These are phyloP conservation scores for Triops cancriformis DNA, from an alignment of 1,140 invertebrate species.

Conservation along the genomic window DNA sequence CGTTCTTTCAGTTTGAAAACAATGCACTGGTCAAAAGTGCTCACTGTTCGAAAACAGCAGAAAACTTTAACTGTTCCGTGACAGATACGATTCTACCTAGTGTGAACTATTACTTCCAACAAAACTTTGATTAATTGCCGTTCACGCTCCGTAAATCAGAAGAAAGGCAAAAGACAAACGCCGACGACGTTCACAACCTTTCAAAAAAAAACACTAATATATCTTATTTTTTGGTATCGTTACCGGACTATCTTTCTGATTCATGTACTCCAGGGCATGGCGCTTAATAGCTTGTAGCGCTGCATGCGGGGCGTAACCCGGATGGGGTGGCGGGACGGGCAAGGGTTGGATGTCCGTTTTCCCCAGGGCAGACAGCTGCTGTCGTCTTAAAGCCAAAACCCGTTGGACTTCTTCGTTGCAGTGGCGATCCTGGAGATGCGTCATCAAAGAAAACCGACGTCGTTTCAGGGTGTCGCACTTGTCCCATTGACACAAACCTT, in stretches of 20 bases:
- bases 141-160: too few species aligned
- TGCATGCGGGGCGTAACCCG: conserved; percentile 62
- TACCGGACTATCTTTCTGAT: conserved; percentile 80
- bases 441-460: conserved; percentile 82
- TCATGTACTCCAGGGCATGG: conserved; percentile 81
- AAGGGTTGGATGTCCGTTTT: conserved; percentile 41
- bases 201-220: conserved; percentile 15
- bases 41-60: too few species aligned
- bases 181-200: too few species aligned
- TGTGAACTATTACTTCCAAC: too few species aligned
- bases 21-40: too few species aligned
- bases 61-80: too few species aligned
- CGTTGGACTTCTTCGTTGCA: conserved; percentile 61
- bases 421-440: conserved; percentile 84
- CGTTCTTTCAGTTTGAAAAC: too few species aligned
- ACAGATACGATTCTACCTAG: too few species aligned
- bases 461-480: conserved; percentile 79
- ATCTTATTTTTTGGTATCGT: conserved; percentile 36
- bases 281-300: conserved; percentile 89
- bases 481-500: conserved; percentile 59
- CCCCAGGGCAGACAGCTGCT: conserved; percentile 49
- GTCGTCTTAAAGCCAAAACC: conserved; percentile 47
- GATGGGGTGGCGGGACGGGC: conserved; percentile 45
- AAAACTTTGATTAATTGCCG: too few species aligned
- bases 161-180: conserved; percentile 5